These are phyloP conservation scores for Sigmodon hispidus DNA, from an alignment of 2,113 vertebrate species.

Conservation along the genomic window DNA sequence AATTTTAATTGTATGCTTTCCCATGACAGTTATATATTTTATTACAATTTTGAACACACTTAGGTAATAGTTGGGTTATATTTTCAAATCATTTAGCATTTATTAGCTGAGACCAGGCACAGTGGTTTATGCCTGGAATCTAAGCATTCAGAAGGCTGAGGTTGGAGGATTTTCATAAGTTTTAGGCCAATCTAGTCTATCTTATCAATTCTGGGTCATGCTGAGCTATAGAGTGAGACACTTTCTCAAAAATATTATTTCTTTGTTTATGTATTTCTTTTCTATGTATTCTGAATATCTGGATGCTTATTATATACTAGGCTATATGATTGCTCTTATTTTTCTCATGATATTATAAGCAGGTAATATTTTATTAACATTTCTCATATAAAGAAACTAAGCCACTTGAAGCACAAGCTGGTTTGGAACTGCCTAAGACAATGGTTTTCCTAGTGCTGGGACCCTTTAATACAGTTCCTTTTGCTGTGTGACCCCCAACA, in stretches of 20 bases:
- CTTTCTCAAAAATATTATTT: neutral
- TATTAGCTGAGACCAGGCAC: neutral
- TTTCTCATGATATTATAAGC: neutral
- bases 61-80: neutral
- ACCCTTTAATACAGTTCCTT: neutral
- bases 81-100: conserved; percentile 28
- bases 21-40: conserved; percentile 25
- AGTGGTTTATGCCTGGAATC: neutral
- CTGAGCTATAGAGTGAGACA: neutral
- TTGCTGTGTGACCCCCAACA: neutral
- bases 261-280: neutral
- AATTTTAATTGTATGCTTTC: conserved; percentile 46
- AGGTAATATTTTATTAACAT: neutral
- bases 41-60: conserved; percentile 24
- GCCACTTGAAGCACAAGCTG: neutral
- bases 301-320: neutral
- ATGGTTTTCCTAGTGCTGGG: neutral
- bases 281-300: neutral
- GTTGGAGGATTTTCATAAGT: neutral
- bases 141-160: neutral
- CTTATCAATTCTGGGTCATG: neutral
- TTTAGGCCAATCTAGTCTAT: neutral
- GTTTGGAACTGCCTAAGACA: neutral
- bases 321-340: neutral
- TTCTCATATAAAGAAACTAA: neutral